Percentiles rank a stretch among this genome's conserved stretches.
Evolutionary conservation across 1,140 invertebrate genomes (phyloP).

Genomic region (Aphis craccivora): DNA sequence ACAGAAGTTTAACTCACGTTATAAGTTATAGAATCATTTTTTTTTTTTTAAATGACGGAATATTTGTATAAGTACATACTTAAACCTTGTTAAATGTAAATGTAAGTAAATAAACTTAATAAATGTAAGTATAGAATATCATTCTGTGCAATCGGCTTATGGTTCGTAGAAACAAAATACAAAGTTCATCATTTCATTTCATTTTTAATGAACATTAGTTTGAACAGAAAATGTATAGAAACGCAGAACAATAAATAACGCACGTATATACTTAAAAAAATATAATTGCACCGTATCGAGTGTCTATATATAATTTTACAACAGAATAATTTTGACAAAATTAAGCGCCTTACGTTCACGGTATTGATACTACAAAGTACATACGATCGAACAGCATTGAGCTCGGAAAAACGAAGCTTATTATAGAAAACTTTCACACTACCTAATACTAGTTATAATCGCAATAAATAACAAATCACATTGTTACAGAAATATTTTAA

Average conservation of each 20-base stretch:
- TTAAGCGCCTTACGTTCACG: not conserved
- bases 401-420: too few relatives aligned
- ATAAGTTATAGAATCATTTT: not conserved
- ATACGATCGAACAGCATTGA: not conserved
- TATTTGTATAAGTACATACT: not conserved
- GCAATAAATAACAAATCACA: not conserved
- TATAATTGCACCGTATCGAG: too few relatives aligned
- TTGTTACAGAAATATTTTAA: not conserved
- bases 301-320: not conserved
- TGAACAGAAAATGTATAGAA: not conserved
- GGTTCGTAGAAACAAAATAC: too few relatives aligned
- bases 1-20: not conserved
- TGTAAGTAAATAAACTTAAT: too few relatives aligned
- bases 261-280: too few relatives aligned
- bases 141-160: not conserved
- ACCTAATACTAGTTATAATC: not conserved
- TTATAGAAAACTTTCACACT: too few relatives aligned
- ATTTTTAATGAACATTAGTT: not conserved
- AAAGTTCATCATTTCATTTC: not conserved
- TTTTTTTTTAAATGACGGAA: not conserved
- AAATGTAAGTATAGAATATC: not conserved
- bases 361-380: not conserved
- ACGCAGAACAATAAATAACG: not conserved
- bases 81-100: too few relatives aligned
- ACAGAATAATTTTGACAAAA: not conserved